Evolutionary conservation across 2,888 invertebrate species (phyloP), one percentile per base, ranked within the genome.

Genomic region (Netelia melanura): DNA sequence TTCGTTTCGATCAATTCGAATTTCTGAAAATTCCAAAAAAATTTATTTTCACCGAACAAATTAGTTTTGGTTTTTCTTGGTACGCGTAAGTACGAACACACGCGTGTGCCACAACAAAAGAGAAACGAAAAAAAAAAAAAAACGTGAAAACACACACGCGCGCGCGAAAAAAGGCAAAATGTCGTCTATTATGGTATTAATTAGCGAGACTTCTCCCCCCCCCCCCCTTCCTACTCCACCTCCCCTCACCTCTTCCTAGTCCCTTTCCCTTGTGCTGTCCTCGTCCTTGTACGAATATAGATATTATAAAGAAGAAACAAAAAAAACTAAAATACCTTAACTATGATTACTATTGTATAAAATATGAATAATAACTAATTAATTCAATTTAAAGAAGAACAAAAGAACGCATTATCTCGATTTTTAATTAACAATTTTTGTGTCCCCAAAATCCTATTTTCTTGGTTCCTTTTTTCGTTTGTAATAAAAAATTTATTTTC

Each of bases 341-440:
- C 90, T 93, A 93, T 92, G 91, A 93, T 93, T 91, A 93, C 91
- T 93, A 93, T 93, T 93, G 93, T 93, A 93, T 93, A 93, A 93
- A 93, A 92, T 93, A 92, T 92, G 91, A 93, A 93, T 93, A 93
- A 93, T 93, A 93, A 93, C 91, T 92, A 92, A 93, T 92, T 93
- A 92, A 93, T 93, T 93, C 92, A 92, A 93, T 92, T 93, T 92
- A 92, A 90, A 87, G 81, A 62, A 71, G 75, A 83, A 44, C 54
- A 75, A 21, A 56, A 64, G 2, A 48, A 48, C 48, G 14, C 6
- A 48, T 48, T 3, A 2, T 11, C 48, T 48, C 48, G 14, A 48
- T 14, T 48, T 48, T 48, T 10, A 0, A 10, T 14, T 48, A 48
- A 14, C 30, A 48, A 11, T 11, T 48, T 6, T 48, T 14, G 2